Percentiles rank a stretch among this genome's conserved stretches.
Conservation (phyloP, 2,797 vertebrate genomes). For the Xenentodon cancila region DNA sequence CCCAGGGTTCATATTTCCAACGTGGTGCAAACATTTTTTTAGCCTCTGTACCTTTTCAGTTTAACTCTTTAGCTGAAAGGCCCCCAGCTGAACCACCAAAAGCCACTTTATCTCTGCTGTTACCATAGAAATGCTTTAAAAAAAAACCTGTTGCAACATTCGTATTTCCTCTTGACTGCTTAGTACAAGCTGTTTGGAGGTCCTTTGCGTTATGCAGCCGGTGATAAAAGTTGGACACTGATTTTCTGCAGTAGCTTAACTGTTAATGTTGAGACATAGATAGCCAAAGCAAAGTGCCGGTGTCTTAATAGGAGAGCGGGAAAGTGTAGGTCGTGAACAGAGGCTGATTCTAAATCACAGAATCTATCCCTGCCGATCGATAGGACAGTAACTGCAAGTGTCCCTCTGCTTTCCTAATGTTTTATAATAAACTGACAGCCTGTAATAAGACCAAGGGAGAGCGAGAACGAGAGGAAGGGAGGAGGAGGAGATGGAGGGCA, state of each 20-base stretch:
- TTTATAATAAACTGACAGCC: constrained; percentile 91
- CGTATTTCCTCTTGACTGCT: constrained; percentile 70
- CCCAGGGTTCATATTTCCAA: constrained; percentile 21
- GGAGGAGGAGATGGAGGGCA: constrained; percentile 56
- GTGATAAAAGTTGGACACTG: constrained; percentile 98
- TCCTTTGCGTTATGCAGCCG: constrained; percentile 82
- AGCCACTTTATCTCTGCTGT: constrained; percentile 62
- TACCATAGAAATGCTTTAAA: constrained; percentile 79
- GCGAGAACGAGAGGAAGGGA: constrained; percentile 64
- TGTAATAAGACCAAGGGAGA: constrained; percentile 82
- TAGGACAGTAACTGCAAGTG: constrained; percentile 91
- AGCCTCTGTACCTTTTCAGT: constrained; percentile 25
- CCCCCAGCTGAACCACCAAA: constrained; percentile 40
- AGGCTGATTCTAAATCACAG: constrained; percentile 90
- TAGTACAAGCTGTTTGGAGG: constrained; percentile 74
- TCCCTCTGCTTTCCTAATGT: constrained; percentile 89
- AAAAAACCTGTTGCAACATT: constrained; percentile 60
- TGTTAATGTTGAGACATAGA: constrained; percentile 99
- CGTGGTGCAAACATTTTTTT: constrained; percentile 49
- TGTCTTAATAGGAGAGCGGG: constrained; percentile 93
- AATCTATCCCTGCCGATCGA: constrained; percentile 90
- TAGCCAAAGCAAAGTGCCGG: constrained; percentile 96
- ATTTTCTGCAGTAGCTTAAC: constrained; percentile 99
- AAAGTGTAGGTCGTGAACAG: constrained; percentile 86
- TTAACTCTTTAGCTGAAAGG: constrained; percentile 28